Evolutionary conservation across 2,797 vertebrate genomes (phyloP).

Genomic region (Rhabdomys pumilio): DNA sequence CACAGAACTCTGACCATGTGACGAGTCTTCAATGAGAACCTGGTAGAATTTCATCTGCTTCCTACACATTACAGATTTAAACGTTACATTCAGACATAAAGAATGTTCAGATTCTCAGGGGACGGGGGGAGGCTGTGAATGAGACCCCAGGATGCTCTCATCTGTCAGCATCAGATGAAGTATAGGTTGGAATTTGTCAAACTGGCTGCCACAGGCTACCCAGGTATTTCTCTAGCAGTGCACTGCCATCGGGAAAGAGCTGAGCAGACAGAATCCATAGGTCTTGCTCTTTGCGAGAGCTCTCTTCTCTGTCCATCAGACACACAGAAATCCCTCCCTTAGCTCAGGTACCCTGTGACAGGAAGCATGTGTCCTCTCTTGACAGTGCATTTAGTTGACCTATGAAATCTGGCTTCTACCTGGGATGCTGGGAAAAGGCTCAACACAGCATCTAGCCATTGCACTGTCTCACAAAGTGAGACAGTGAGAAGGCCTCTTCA

Average conservation of each 20-base stretch:
- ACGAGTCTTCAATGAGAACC: no score
- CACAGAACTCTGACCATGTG: no score
- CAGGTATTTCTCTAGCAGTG: background rate
- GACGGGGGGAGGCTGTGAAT: background rate
- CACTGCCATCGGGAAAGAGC: no score
- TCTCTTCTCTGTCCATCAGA: background rate
- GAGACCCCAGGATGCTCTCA: background rate
- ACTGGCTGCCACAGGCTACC: background rate
- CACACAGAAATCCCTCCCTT: background rate
- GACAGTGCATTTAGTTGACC: background rate
- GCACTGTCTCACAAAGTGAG: background rate
- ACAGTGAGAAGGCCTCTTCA: no score
- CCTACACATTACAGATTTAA: background rate
- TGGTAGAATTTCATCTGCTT: background rate
- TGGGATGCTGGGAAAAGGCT: background rate
- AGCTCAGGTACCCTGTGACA: background rate
- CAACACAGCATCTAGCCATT: no score
- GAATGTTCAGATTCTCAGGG: background rate
- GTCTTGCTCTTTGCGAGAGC: background rate
- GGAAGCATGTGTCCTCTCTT: background rate
- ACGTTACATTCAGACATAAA: background rate
- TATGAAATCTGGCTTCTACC: background rate
- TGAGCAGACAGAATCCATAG: background rate
- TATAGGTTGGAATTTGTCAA: background rate
- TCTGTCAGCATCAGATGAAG: background rate